Conservation (phyloP, 2,797 vertebrate species). For the Salarias fasciatus region DNA sequence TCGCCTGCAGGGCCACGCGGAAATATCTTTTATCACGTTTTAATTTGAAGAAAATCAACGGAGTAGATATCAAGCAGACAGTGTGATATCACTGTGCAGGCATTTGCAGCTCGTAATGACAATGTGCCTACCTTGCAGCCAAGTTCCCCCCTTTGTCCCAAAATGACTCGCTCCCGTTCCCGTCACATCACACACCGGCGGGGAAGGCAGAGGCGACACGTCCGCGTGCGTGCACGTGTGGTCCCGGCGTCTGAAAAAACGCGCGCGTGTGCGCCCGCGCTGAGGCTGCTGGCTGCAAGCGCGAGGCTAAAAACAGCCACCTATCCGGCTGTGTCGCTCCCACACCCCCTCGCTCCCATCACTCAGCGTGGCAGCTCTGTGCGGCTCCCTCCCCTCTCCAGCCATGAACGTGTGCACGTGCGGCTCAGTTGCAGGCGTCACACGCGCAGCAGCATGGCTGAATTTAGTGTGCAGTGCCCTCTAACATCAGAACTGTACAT, state of each 20-base stretch:
- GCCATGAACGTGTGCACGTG: conserved; percentile 12
- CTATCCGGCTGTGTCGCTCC: conserved; percentile 39
- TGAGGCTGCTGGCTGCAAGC: conserved; percentile 22
- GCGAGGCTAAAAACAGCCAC: conserved; percentile 49
- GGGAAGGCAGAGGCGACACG: conserved; percentile 63
- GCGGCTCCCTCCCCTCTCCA: conserved; percentile 24
- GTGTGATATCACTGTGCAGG: too few species aligned
- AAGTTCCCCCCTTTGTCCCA: conserved; percentile 47
- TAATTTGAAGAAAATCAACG: too few species aligned
- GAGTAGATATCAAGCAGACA: too few species aligned
- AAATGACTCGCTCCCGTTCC: conserved; percentile 69
- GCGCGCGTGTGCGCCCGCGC: conserved; percentile 34
- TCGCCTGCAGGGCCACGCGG: too few species aligned
- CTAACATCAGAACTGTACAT: too few species aligned
- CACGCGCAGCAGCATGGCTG: conserved; percentile 1
- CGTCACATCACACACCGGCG: conserved; percentile 76
- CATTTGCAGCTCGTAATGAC: conserved; percentile 6
- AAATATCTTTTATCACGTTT: too few species aligned
- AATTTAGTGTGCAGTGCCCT: too few species aligned
- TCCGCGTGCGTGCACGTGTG: conserved; percentile 39
- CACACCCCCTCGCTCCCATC: background rate
- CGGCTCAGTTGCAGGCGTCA: conserved; percentile 14
- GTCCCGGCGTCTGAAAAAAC: conserved; percentile 50
- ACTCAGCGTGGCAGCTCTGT: conserved; percentile 12
- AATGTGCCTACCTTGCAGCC: conserved; percentile 76